Base-by-base conservation (phyloP, 2,797 vertebrate genomes). In the Lerista edwardsae region DNA sequence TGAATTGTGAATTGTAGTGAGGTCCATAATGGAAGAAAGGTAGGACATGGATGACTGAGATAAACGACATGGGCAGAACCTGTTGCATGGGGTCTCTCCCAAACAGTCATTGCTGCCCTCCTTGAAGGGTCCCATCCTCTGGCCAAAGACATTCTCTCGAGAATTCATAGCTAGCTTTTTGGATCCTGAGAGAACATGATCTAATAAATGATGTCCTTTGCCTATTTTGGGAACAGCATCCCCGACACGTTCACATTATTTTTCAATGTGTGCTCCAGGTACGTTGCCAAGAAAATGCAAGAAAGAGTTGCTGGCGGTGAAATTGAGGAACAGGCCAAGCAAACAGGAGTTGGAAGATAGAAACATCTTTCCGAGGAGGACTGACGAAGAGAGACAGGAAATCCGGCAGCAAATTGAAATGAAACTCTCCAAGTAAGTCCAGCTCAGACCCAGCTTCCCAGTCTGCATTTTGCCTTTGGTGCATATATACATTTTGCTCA, bases 321-420 rank as follows among this genome's bases (percentile, higher is more conserved):
- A 99, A 91, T 96, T 99, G 57, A 94, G 98, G 74, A 99, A 99
- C 95, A 96, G 98, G 74, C 98, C 98, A 0, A 99, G 98, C 87
- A 98, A 98, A 92, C 98, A 98, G 95, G 98, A 99, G 90, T 94
- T 99, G 92, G 98, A 99, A 92, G 98, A 99, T 92, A 96, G 98
- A 84, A 99, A 99, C 93, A 98, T 99, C 93, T 99, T 99, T 96
- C 98, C 98, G 1, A 94, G 96, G 81, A 97, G 98, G 92, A 99
- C 98, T 0, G 98, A 99, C 51, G 98, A 98, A 92, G 98, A 99
- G 90, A 95, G 98, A 3, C 98, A 98, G 96, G 97, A 98, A 86
- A 98, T 98, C 89, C 97, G 98, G 74, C 98, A 99, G 94, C 98
- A 99, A 96, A 99, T 99, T 7, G 98, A 99, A 91, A 97, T 97